Conservation (phyloP, 2,888 invertebrate species). For the Brenthis daphne region DNA sequence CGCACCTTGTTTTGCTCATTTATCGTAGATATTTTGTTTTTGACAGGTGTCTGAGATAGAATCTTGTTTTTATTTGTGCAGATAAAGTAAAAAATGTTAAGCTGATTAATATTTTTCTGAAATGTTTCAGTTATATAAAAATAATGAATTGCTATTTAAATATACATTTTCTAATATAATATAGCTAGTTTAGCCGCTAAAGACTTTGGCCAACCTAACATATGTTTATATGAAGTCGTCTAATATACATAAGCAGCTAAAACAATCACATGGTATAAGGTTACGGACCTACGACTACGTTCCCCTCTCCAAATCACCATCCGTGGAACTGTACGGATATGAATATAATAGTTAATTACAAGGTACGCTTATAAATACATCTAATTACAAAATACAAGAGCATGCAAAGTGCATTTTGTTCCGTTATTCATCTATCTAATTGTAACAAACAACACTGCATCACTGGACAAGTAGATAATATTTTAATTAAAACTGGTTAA, state of each 20-base stretch:
- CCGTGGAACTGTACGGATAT: slow-evolving; percentile 54
- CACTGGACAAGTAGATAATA: background rate
- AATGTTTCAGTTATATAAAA: background rate
- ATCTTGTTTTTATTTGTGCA: background rate
- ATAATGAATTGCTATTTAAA: too few relatives aligned
- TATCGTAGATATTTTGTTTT: background rate
- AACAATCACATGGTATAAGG: slow-evolving; percentile 54
- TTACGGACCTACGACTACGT: slow-evolving; percentile 47
- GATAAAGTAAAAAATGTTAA: background rate
- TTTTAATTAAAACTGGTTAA: background rate
- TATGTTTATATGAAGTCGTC: too few relatives aligned
- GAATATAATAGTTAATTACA: slow-evolving; percentile 41
- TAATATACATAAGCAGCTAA: slow-evolving; percentile 52
- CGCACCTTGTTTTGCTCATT: background rate
- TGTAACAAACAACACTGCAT: slow-evolving; percentile 4
- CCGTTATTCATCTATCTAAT: slow-evolving; percentile 30
- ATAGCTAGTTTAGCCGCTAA: too few relatives aligned
- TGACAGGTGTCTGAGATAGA: background rate
- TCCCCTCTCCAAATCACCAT: slow-evolving; percentile 38
- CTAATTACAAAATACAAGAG: slow-evolving; percentile 36
- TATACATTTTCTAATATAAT: too few relatives aligned
- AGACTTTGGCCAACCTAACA: too few relatives aligned
- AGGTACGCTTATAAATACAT: slow-evolving; percentile 38
- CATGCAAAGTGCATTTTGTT: slow-evolving; percentile 48
- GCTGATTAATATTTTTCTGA: too few relatives aligned